Evolutionary conservation across 2,888 invertebrate genomes (phyloP), one percentile per base, ranked within the genome.

Genomic region (Caenorhabditis wallacei): DNA sequence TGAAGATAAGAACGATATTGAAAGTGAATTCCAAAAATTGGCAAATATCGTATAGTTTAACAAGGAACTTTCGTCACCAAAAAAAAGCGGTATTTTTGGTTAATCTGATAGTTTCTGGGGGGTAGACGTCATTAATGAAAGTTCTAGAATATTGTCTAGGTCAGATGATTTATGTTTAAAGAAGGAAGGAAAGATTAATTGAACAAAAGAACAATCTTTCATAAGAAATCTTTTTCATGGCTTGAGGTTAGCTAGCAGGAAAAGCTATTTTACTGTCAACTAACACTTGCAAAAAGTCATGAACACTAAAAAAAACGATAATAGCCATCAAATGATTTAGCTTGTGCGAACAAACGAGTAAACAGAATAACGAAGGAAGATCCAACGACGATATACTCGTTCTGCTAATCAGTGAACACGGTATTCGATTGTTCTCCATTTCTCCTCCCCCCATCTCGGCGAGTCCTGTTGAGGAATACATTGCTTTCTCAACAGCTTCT

Each of bases 351-450:
- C 68, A 24, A 66, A 61, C 68, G 61, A 78, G 51, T 66, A 76
- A 76, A 69, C 56, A 53, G 61, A 76, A 69, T 54, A 75, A 75
- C 64, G 57, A 66, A 74, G 30, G 56, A 64, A 64, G 26, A 63
- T 26, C 46, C 13, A 20, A 30, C 24, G 61, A 43, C 43, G 37
- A 26, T 35, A 78, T 78, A 78, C 78, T 69, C 37, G 78, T 78
- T 78, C 69, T 78, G 78, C 78, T 78, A 78, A 78, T 78, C 78
- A 78, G 78, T 63, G 78, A 69, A 78, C 69, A 59, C 63, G 69
- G 78, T 78, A 78, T 63, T 69, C 72, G 63, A 53, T 72, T 63
- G 72, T 75, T 75, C 57, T 46, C 75, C 16, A 48, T 51, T 53
- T 16, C 30, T 35, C 43, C 75, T 51, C 57, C 37, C 22, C 57